Percentiles rank a stretch among this genome's conserved stretches.
phyloP scores from a whole-genome alignment of 2,113 vertebrate genomes.

The Lonchura striata region DNA sequence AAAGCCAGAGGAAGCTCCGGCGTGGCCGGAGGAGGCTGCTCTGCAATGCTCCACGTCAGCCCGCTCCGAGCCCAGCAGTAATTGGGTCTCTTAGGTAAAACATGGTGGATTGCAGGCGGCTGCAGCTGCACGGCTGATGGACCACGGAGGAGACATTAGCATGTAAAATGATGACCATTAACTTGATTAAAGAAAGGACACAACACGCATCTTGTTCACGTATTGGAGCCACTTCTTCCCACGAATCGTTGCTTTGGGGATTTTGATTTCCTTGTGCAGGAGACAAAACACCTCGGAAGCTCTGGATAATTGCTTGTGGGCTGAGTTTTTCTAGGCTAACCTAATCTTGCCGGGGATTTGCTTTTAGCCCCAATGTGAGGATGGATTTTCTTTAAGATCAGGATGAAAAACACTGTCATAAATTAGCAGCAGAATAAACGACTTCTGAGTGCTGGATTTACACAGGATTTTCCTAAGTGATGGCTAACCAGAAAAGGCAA shows the following conservation, averaged over 20 bases:
- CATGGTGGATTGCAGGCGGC: not conserved
- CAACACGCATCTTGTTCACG: not conserved
- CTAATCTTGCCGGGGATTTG: constrained; percentile 42
- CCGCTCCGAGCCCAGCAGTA: not conserved
- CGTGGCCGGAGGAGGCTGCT: rapidly evolving
- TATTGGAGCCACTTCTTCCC: not conserved
- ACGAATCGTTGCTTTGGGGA: not conserved
- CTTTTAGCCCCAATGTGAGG: not conserved
- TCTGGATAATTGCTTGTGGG: not conserved
- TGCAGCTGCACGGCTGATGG: constrained; percentile 12
- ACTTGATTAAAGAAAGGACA: constrained; percentile 63
- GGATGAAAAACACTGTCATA: not conserved
- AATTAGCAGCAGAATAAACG: not conserved
- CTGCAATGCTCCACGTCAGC: not conserved
- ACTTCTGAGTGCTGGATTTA: not conserved
- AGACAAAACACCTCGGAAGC: constrained; percentile 10
- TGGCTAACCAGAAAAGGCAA: not conserved
- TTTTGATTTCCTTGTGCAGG: constrained; percentile 19
- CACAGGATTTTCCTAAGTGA: not conserved
- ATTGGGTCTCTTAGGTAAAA: constrained; percentile 45
- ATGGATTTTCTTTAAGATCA: constrained; percentile 1
- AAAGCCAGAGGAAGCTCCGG: not conserved
- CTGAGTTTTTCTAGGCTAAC: constrained; percentile 45
- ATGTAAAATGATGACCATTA: constrained; percentile 51
- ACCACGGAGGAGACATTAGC: constrained; percentile 45